phyloP scores from a whole-genome alignment of 2,888 invertebrate species.

The Hydropsyche betteni region DNA sequence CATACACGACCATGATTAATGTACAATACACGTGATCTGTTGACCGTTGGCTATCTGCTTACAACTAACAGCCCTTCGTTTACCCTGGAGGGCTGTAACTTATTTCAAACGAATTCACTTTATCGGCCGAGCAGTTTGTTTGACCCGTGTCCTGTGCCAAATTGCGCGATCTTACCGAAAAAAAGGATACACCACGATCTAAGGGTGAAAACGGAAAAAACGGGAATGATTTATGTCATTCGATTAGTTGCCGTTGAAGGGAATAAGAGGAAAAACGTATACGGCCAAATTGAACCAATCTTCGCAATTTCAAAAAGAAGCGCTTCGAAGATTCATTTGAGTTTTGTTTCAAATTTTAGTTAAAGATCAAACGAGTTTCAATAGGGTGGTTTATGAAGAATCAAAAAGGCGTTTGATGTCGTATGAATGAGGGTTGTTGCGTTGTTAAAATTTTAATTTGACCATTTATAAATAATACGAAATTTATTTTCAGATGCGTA shows the following conservation, averaged over 20 bases:
- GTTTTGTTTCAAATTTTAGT: too few species aligned
- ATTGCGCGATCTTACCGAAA: slow-evolving; percentile 46
- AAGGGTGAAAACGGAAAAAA: slow-evolving; percentile 24
- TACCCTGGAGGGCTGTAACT: slow-evolving; percentile 51
- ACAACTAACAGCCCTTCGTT: slow-evolving; percentile 43
- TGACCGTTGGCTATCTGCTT: slow-evolving; percentile 42
- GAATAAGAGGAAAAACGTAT: slow-evolving; percentile 5
- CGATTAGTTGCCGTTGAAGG: slow-evolving; percentile 41
- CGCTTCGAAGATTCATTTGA: too few species aligned
- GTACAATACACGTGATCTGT: slow-evolving; percentile 45
- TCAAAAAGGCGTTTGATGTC: slow-evolving; percentile 49
- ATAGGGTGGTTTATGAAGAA: slow-evolving; percentile 27
- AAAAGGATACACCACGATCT: not conserved
- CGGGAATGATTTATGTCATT: slow-evolving; percentile 43
- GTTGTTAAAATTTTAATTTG: not conserved
- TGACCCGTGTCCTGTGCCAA: slow-evolving; percentile 49
- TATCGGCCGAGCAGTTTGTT: slow-evolving; percentile 46
- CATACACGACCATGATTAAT: slow-evolving; percentile 42
- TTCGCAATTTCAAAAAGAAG: not conserved
- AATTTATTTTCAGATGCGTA: too few species aligned
- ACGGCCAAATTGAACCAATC: not conserved
- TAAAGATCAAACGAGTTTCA: slow-evolving; percentile 9
- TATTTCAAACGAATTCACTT: slow-evolving; percentile 51
- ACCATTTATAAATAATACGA: not conserved
- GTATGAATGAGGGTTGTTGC: not conserved